These are phyloP conservation scores for Perizoma flavofasciatum DNA, from an alignment of 2,888 invertebrate species.

Conservation along the genomic window DNA sequence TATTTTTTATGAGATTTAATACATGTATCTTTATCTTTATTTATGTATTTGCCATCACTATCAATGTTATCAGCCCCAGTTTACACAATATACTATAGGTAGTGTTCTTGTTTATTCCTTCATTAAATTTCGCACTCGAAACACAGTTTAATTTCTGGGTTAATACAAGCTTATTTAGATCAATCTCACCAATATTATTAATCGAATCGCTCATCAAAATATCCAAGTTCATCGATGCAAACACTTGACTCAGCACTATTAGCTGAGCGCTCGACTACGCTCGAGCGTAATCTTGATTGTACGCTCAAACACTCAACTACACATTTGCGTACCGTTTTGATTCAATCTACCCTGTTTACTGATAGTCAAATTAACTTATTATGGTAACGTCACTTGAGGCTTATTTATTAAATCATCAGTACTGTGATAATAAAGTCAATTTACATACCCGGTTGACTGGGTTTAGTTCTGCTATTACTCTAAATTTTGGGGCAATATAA, in stretches of 20 bases:
- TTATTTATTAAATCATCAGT: constrained; percentile 2
- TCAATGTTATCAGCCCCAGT: too few species aligned
- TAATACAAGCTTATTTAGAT: too few species aligned
- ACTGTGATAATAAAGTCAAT: background rate
- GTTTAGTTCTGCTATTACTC: too few species aligned
- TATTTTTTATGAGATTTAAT: too few species aligned
- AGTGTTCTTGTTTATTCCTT: too few species aligned
- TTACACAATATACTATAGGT: too few species aligned
- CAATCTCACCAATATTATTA: constrained; percentile 3
- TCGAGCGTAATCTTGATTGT: constrained; percentile 69
- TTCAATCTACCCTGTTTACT: constrained; percentile 45
- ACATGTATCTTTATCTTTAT: too few species aligned
- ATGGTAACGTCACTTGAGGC: constrained; percentile 1
- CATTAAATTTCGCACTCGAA: too few species aligned
- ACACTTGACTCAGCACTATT: constrained; percentile 45
- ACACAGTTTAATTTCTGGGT: too few species aligned
- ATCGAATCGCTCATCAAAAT: background rate
- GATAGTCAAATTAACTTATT: constrained; percentile 24
- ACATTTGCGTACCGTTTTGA: constrained; percentile 51
- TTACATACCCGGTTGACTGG: too few species aligned
- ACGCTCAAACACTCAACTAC: constrained; percentile 59
- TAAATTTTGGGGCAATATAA: too few species aligned
- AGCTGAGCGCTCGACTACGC: constrained; percentile 55
- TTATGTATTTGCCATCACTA: too few species aligned
- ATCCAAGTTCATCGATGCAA: constrained; percentile 32